Evolutionary conservation across 2,113 vertebrate species (phyloP), one percentile per base, ranked within the genome.

Genomic region (Datnioides undecimradiatus): DNA sequence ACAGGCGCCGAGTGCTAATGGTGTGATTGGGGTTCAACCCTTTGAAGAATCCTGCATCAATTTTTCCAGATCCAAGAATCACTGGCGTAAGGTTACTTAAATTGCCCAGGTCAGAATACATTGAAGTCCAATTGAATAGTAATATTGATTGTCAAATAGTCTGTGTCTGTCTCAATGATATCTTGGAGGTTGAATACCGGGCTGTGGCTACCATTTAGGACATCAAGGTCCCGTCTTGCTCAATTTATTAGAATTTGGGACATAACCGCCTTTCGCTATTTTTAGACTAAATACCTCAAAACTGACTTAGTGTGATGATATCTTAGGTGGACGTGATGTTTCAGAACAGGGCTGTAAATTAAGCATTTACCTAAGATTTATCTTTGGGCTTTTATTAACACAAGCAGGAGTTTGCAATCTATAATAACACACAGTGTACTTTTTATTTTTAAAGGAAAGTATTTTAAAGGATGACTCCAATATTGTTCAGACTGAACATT

Each of bases 51-150:
- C 8, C 70, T 36, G 8, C 11, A 88, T 92, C 3, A 67, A 89
- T 79, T 64, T 41, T 55, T 63, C 25, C 51, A 58, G 64, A 78
- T 85, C 71, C 68, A 76, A 85, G 69, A 81, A 65, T 65, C 87
- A 73, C 55, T 67, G 71, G 78, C 6, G 29, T 89, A 80, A 34
- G 81, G 76, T 89, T 78, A 57, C 78, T 73, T 83, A 80, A 84
- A 83, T 52, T 73, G 75, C 45, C 72, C 34, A 17, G 65, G 76
- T 82, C 86, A 88, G 80, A 82, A 82, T 80, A 60, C 49, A 87
- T 87, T 72, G 82, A 62, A 73, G 75, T 59, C 23, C 33, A n/a
- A 79, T 12, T 74, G 43, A 87, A 84, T 52, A 67, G 69, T 31
- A 12, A 31, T 83, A 90, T 86, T 74, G 82, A 92, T 91, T 72